A percentile compares a stretch with the other conserved stretches of the same genome.
phyloP scores from a whole-genome alignment of 1,140 invertebrate species.

The Nomia melanderi region DNA sequence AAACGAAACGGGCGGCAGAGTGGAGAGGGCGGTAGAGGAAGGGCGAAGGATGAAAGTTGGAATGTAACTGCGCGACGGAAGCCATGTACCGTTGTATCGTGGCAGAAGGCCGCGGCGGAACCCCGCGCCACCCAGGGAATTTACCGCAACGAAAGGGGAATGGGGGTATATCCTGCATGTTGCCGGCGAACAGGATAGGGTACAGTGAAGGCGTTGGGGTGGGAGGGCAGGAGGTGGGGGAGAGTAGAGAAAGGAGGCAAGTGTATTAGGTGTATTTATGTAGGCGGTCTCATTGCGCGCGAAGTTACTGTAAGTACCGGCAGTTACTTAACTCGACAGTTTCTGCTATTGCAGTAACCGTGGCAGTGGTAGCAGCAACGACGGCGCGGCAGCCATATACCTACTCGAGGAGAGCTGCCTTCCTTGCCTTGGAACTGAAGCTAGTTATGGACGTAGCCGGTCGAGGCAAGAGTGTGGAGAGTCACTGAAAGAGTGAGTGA shows the following conservation, averaged over 20 bases:
- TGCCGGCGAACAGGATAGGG: constrained; percentile 33
- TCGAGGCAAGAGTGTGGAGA: constrained; percentile 6
- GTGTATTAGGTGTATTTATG: constrained; percentile 78
- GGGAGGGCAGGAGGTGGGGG: neutral
- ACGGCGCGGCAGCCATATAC: constrained; percentile 55
- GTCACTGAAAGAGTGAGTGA: no score
- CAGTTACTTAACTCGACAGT: constrained; percentile 78
- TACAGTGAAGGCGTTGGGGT: constrained; percentile 26
- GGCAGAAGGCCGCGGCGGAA: constrained; percentile 34
- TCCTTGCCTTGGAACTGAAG: constrained; percentile 58
- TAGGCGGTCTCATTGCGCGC: constrained; percentile 76
- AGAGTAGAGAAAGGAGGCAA: constrained; percentile 47
- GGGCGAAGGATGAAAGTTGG: constrained; percentile 2
- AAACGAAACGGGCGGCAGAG: neutral
- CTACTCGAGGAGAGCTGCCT: constrained; percentile 47
- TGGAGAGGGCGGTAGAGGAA: neutral
- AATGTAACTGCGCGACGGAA: constrained; percentile 21
- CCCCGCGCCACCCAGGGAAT: constrained; percentile 45
- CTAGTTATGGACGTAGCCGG: constrained; percentile 66
- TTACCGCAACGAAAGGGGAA: constrained; percentile 53
- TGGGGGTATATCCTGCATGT: constrained; percentile 49
- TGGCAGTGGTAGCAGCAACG: constrained; percentile 41
- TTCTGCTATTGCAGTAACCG: constrained; percentile 70
- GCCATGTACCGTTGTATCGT: constrained; percentile 43
- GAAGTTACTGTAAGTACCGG: constrained; percentile 77